These are phyloP conservation scores for Lasaia peninsularis DNA, from an alignment of 1,140 invertebrate species.

Conservation along the genomic window DNA sequence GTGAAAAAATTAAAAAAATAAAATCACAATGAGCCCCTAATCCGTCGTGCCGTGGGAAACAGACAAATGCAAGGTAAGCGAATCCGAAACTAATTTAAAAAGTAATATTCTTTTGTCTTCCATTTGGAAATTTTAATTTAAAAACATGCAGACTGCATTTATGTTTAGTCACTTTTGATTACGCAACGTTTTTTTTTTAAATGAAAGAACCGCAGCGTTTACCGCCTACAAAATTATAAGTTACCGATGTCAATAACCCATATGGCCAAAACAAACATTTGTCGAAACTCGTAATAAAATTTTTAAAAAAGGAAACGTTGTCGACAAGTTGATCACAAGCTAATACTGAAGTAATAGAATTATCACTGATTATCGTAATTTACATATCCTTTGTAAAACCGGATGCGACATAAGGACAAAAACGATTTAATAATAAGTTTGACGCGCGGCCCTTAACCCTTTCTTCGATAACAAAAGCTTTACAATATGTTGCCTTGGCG, in stretches of 20 bases:
- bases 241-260: slow-evolving; percentile 31
- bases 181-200: slow-evolving; percentile 11
- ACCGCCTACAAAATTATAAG: slow-evolving; percentile 10
- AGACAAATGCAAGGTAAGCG: slow-evolving; percentile 69
- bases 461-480: slow-evolving; percentile 67
- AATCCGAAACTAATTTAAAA: slow-evolving; percentile 75
- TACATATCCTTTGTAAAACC: slow-evolving; percentile 71
- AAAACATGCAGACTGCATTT: slow-evolving; percentile 35
- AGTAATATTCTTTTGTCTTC: slow-evolving; percentile 70
- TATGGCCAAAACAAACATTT: slow-evolving; percentile 65
- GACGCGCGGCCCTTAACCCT: slow-evolving; percentile 67
- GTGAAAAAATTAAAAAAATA: slow-evolving; percentile 65
- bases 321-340: slow-evolving; percentile 65
- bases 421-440: slow-evolving; percentile 75
- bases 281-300: slow-evolving; percentile 24
- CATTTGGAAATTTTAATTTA: slow-evolving; percentile 60
- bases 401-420: slow-evolving; percentile 72
- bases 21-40: slow-evolving; percentile 70
- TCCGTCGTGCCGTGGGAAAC: slow-evolving; percentile 69
- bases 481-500: slow-evolving; percentile 65
- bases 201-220: not conserved
- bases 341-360: slow-evolving; percentile 71
- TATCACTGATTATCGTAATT: slow-evolving; percentile 73
- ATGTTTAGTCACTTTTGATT: slow-evolving; percentile 12
- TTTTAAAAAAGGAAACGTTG: slow-evolving; percentile 40